Percentiles rank a stretch among this genome's conserved stretches.
Evolutionary conservation across 2,888 invertebrate species (phyloP).

Genomic region (Polydrusus pterygomalis): DNA sequence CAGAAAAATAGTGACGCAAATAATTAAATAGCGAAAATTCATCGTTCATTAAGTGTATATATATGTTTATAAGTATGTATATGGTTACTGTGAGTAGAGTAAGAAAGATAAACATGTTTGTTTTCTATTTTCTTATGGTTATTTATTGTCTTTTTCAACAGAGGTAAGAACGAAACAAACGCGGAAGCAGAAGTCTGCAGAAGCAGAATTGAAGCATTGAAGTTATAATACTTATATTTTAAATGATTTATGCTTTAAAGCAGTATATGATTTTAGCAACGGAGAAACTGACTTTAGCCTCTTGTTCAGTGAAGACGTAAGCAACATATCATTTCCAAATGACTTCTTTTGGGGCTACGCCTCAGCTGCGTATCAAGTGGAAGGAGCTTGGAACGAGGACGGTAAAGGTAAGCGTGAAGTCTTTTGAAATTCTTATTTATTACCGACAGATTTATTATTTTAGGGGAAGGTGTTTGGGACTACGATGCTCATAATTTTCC

Average conservation of each 20-base stretch:
- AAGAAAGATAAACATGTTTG: too few species aligned
- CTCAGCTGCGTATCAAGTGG: conserved; percentile 64
- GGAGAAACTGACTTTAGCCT: background rate
- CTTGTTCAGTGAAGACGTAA: conserved; percentile 27
- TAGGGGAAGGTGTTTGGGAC: conserved; percentile 51
- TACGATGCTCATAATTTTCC: conserved; percentile 24
- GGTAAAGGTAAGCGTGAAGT: conserved; percentile 61
- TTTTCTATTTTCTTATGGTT: background rate
- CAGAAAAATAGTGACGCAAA: too few species aligned
- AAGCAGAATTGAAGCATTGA: too few species aligned
- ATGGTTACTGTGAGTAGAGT: too few species aligned
- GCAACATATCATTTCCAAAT: conserved; percentile 65
- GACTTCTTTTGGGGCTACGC: conserved; percentile 60
- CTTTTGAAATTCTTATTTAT: background rate
- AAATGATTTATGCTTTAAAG: too few species aligned
- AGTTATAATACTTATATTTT: too few species aligned
- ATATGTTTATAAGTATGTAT: too few species aligned
- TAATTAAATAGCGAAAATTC: background rate
- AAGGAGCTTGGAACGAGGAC: conserved; percentile 58
- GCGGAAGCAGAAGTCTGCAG: too few species aligned
- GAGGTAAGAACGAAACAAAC: background rate
- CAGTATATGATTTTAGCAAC: conserved; percentile 1
- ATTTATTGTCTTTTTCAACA: background rate
- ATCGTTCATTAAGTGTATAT: background rate
- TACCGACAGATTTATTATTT: conserved; percentile 49